Evolutionary conservation across 2,113 vertebrate species (phyloP).

Genomic region (Syngnathus scovelli): DNA sequence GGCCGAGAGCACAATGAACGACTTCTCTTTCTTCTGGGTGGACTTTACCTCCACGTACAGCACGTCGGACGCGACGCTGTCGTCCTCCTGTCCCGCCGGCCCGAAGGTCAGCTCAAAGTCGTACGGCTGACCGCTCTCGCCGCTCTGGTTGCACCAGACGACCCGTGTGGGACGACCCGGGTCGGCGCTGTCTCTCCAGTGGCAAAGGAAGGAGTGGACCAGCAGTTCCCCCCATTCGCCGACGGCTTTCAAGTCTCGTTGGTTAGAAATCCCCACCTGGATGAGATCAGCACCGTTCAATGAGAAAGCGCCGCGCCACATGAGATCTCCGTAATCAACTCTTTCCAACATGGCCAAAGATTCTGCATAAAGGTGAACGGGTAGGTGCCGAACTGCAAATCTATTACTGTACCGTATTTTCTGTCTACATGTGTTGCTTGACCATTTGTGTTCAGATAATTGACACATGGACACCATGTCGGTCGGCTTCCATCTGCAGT

Average conservation of each 20-base stretch:
- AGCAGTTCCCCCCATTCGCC: conserved; percentile 74
- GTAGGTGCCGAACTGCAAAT: too few relatives aligned
- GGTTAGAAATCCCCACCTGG: conserved; percentile 54
- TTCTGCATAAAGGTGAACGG: too few relatives aligned
- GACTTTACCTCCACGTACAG: conserved; percentile 76
- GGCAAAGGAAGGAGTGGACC: conserved; percentile 70
- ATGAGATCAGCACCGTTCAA: not conserved
- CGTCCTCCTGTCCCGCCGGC: not conserved
- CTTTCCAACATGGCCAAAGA: too few relatives aligned
- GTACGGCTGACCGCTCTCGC: conserved; percentile 71
- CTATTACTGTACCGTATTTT: too few relatives aligned
- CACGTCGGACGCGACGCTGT: not conserved
- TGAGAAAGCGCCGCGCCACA: not conserved
- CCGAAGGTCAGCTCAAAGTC: conserved; percentile 69
- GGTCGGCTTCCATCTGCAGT: not conserved
- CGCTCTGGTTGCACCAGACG: conserved; percentile 67
- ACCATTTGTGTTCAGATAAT: too few relatives aligned
- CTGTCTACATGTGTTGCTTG: too few relatives aligned
- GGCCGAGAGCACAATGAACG: conserved; percentile 69
- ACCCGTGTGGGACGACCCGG: conserved; percentile 45
- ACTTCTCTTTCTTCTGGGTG: conserved; percentile 63
- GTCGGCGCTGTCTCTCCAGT: conserved; percentile 60
- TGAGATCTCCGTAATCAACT: too few relatives aligned
- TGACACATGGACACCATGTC: too few relatives aligned
- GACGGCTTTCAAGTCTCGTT: conserved; percentile 42